Percentiles rank a stretch among this genome's conserved stretches.
These are phyloP conservation scores for Hyppa rectilinea DNA, from an alignment of 2,888 invertebrate genomes.

Conservation along the genomic window DNA sequence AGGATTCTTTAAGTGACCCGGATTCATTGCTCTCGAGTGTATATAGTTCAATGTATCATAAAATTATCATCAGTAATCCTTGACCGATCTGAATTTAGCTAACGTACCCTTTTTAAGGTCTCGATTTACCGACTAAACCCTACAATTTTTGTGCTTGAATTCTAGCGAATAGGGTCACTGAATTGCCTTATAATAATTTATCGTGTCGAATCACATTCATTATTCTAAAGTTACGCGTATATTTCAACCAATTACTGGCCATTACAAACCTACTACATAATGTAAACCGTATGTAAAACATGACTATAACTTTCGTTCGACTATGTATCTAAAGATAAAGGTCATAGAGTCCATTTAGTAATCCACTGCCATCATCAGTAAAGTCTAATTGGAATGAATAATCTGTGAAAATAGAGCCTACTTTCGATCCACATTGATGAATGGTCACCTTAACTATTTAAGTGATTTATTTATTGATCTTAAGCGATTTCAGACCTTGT, in stretches of 20 bases:
- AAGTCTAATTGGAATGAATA: constrained; percentile 57
- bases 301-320: background rate
- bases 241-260: constrained; percentile 44
- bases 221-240: constrained; percentile 38
- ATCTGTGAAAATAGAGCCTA: constrained; percentile 66
- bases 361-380: constrained; percentile 26
- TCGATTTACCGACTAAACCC: constrained; percentile 3
- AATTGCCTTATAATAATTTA: constrained; percentile 26
- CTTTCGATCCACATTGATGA: constrained; percentile 72
- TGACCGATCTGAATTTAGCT: background rate
- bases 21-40: too few species aligned
- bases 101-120: background rate
- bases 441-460: constrained; percentile 72
- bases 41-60: too few species aligned
- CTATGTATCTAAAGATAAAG: background rate
- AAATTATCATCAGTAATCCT: background rate
- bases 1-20: too few species aligned
- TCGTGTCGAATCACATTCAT: constrained; percentile 35
- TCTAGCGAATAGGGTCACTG: constrained; percentile 25
- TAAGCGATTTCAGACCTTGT: constrained; percentile 48
- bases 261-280: constrained; percentile 33
- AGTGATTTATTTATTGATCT: constrained; percentile 53
- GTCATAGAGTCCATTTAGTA: constrained; percentile 30
- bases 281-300: constrained; percentile 35
- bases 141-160: constrained; percentile 16